These are phyloP conservation scores for Lasioglossum leucozonium DNA, from an alignment of 2,888 invertebrate species.

Conservation along the genomic window DNA sequence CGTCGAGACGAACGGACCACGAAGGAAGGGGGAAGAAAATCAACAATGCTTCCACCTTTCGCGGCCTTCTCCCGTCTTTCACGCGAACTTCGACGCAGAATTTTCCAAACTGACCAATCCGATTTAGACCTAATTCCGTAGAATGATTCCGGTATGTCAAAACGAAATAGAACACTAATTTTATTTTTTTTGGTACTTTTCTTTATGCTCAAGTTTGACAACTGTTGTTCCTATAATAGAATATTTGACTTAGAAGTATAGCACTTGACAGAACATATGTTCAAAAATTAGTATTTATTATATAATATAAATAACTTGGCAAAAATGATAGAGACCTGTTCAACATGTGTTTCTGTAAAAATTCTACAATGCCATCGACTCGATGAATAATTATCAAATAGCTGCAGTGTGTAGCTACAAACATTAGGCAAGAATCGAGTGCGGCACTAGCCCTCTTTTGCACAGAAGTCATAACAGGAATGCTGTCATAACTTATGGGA, in stretches of 20 bases:
- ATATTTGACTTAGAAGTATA: not conserved
- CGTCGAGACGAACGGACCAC: constrained; percentile 23
- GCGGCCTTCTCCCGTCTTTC: constrained; percentile 22
- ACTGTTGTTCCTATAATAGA: too few relatives aligned
- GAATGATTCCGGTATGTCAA: not conserved
- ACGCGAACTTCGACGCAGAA: not conserved
- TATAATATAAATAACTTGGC: too few relatives aligned
- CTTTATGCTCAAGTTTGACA: too few relatives aligned
- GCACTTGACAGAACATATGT: too few relatives aligned
- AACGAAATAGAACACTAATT: too few relatives aligned
- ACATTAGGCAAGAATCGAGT: not conserved
- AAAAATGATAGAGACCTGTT: not conserved
- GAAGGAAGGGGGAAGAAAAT: constrained; percentile 19
- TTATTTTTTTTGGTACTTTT: too few relatives aligned
- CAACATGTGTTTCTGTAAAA: not conserved
- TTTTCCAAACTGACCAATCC: not conserved
- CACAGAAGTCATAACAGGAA: not conserved
- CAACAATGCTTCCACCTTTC: constrained; percentile 35
- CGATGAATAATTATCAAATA: not conserved
- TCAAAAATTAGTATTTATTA: too few relatives aligned
- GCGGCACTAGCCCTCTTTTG: not conserved
- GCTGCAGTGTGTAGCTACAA: not conserved
- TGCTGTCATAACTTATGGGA: not conserved
- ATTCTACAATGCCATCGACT: not conserved
- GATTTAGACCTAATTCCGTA: not conserved